Conservation (phyloP, 1,140 invertebrate species). For the Meloidogyne hapla region DNA sequence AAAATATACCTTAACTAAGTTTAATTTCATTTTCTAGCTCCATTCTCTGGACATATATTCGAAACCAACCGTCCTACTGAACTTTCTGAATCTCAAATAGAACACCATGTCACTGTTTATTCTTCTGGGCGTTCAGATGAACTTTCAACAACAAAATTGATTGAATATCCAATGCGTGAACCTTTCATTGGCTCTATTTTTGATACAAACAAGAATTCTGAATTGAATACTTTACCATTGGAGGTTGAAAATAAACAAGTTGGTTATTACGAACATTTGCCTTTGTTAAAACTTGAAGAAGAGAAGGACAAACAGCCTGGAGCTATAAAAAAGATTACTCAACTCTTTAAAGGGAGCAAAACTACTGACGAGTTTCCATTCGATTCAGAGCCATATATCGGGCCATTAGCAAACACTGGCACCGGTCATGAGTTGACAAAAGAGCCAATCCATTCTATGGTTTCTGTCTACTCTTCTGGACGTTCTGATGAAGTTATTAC, state of each 20-base stretch:
- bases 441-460: conserved; percentile 19
- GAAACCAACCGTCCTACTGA: conserved; percentile 26
- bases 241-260: neutral
- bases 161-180: neutral
- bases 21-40: neutral
- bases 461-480: conserved; percentile 29
- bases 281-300: neutral
- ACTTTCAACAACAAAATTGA: neutral
- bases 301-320: neutral
- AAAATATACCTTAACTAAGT: neutral
- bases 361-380: conserved; percentile 9
- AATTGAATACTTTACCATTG: conserved; percentile 15
- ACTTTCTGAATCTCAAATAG: neutral
- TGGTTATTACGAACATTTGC: too few relatives aligned
- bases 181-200: neutral
- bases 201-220: neutral
- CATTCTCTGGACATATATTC: conserved; percentile 10
- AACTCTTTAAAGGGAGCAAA: conserved; percentile 17
- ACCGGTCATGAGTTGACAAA: conserved; percentile 8
- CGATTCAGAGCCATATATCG: conserved; percentile 9
- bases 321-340: neutral
- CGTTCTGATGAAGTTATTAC: conserved; percentile 34
- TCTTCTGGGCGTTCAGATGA: conserved; percentile 29
- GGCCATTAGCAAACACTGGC: conserved; percentile 13
- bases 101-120: conserved; percentile 25